Conservation (phyloP, 2,888 invertebrate genomes). For the Chrysotoxum bicinctum region DNA sequence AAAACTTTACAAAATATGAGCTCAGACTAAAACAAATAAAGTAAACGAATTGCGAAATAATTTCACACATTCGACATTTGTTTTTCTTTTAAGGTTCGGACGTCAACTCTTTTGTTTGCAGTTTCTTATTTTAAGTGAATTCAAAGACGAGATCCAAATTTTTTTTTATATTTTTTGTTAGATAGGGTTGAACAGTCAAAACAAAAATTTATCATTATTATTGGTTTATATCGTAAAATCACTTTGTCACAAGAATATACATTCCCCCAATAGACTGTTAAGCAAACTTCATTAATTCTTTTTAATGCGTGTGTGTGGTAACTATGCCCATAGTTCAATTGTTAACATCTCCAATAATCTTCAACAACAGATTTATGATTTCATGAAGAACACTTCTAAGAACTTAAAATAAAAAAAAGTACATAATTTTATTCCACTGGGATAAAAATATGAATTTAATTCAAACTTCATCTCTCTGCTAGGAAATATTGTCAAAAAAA, state of each 20-base stretch:
- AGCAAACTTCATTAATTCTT: background rate
- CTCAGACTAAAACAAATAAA: too few species aligned
- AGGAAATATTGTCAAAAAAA: background rate
- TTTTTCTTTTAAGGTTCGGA: background rate
- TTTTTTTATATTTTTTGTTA: background rate
- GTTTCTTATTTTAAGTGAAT: background rate
- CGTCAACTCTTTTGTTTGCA: background rate
- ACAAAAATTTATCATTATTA: background rate
- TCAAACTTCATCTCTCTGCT: conserved; percentile 41
- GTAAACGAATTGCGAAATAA: too few species aligned
- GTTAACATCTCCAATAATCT: conserved; percentile 30
- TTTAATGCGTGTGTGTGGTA: conserved; percentile 40
- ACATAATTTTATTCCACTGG: conserved; percentile 36
- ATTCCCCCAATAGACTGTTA: conserved; percentile 23
- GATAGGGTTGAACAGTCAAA: background rate
- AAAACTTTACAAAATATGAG: too few species aligned
- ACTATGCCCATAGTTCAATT: conserved; percentile 26
- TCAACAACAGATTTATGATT: conserved; percentile 48
- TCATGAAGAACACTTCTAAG: conserved; percentile 56
- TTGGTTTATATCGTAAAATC: background rate
- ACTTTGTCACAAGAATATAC: conserved; percentile 29
- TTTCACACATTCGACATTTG: background rate
- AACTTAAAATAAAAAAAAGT: conserved; percentile 51
- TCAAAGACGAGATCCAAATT: background rate
- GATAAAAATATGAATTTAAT: conserved; percentile 61